Conservation (phyloP, 1,140 invertebrate genomes). For the Drosophila rhopaloa region DNA sequence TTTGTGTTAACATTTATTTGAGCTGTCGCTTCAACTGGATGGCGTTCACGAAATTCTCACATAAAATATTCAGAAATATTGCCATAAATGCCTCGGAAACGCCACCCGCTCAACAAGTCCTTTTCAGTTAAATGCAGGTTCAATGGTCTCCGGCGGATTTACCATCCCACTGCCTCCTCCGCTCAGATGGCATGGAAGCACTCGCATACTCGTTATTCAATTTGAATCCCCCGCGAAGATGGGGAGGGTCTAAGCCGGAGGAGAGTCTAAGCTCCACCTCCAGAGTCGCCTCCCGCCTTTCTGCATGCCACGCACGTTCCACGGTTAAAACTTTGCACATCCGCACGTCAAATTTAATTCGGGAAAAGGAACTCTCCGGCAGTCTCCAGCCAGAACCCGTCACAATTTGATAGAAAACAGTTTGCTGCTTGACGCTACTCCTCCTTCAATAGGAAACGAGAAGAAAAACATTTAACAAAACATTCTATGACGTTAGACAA, state of each 20-base stretch:
- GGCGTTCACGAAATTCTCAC: slow-evolving; percentile 16
- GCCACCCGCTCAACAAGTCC: slow-evolving; percentile 33
- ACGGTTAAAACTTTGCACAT: slow-evolving; percentile 64
- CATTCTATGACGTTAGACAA: slow-evolving; percentile 44
- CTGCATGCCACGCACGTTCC: slow-evolving; percentile 54
- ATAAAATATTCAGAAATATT: slow-evolving; percentile 38
- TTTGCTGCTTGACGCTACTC: slow-evolving; percentile 16
- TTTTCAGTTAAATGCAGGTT: slow-evolving; percentile 15
- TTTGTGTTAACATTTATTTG: slow-evolving; percentile 20
- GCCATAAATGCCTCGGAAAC: slow-evolving; percentile 13
- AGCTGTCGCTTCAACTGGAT: slow-evolving; percentile 20
- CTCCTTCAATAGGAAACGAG: slow-evolving; percentile 6
- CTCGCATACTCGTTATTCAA: slow-evolving; percentile 49
- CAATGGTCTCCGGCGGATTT: slow-evolving; percentile 21
- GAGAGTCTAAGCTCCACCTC: slow-evolving; percentile 20
- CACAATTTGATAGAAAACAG: slow-evolving; percentile 30
- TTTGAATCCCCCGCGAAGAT: slow-evolving; percentile 26
- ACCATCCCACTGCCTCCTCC: neutral
- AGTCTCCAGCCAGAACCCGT: neutral
- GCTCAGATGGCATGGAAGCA: slow-evolving; percentile 8
- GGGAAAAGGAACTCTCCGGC: slow-evolving; percentile 18
- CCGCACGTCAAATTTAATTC: slow-evolving; percentile 62
- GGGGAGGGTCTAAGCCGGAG: neutral
- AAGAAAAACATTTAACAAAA: slow-evolving; percentile 43
- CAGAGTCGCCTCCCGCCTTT: slow-evolving; percentile 22